Evolutionary conservation across 2,888 invertebrate genomes (phyloP).

Genomic region (Perdita meconis): DNA sequence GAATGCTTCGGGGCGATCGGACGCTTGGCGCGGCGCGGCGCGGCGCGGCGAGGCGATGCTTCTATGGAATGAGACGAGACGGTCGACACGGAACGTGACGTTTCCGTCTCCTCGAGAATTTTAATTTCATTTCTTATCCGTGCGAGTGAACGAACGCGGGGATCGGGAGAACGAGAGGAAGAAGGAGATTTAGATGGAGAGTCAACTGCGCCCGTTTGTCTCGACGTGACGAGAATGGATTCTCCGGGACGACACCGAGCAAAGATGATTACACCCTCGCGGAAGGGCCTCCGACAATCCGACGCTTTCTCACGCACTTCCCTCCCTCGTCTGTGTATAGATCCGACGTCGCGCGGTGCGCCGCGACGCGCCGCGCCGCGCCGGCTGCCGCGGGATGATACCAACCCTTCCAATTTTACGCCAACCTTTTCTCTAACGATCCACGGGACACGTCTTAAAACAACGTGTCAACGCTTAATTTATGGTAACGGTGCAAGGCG

Average conservation of each 20-base stretch:
- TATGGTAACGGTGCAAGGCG: too few relatives aligned
- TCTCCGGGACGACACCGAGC: conserved; percentile 52
- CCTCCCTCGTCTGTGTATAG: neutral
- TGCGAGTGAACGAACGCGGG: conserved; percentile 20
- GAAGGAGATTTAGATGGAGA: conserved; percentile 56
- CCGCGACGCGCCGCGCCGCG: too few relatives aligned
- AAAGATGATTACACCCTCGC: conserved; percentile 64
- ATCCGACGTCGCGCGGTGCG: too few relatives aligned
- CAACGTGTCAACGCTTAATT: conserved; percentile 1
- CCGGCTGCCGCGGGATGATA: neutral
- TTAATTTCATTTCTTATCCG: conserved; percentile 65
- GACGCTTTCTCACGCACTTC: conserved; percentile 49
- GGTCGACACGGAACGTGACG: conserved; percentile 59
- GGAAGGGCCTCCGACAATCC: conserved; percentile 38
- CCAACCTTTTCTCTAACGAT: neutral
- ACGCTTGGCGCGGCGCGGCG: neutral
- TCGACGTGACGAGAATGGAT: conserved; percentile 69
- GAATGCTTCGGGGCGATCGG: conserved; percentile 6
- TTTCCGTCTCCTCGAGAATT: conserved; percentile 61
- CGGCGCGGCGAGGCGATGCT: neutral
- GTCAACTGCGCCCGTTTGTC: conserved; percentile 67
- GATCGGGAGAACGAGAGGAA: neutral
- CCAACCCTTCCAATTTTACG: neutral
- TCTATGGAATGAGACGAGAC: conserved; percentile 30
- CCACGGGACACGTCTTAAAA: neutral